Evolutionary conservation across 2,797 vertebrate species (phyloP), one percentile per base, ranked within the genome.

Genomic region (Myiothlypis coronata): DNA sequence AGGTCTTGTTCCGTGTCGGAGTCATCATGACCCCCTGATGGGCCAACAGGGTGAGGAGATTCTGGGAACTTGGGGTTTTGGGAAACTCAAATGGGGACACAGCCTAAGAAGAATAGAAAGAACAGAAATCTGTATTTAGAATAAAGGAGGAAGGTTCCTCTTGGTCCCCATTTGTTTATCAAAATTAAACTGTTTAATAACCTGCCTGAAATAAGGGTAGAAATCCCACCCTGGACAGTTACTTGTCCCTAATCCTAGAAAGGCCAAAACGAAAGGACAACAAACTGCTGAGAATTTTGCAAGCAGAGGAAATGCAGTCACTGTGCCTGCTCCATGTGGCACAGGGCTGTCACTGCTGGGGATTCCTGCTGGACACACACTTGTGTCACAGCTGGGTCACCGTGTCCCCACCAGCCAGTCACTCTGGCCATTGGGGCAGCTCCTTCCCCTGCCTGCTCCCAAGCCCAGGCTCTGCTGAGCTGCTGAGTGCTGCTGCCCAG

Each of bases 51-150:
- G 97, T 91, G 77, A 98, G 93, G 53, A 99, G 98, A 95, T 99
- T 99, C 27, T 99, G 99, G 49, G 99, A 99, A 96, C 98, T 99
- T 44, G 99, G 98, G 9, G 98, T 98, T 95, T 98, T 99, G 37
- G 98, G 98, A 96, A 99, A 99, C 85, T 99, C 99, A 92, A 99
- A 99, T 0, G 99, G 98, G 9, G 99, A 98, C 87, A 98, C 97
- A 26, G 98, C 97, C 99, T 99, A 92, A 49, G 57, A 57, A 70
- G 14, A 39, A 70, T 1, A 78, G 5, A 53, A 59, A 64, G 67
- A 64, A 55, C 3, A 87, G 39, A 93, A 10, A 78, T 46, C 6
- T 27, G 12, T 34, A 34, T 52, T 49, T 39, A 87, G 83, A 93
- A 71, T 1, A 1, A 89, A 82, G 43, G 47, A 61, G 28, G 4